Percentiles rank a stretch among this genome's conserved stretches.
These are phyloP conservation scores for Oryzias woworae DNA, from an alignment of 2,113 vertebrate species.

Conservation along the genomic window DNA sequence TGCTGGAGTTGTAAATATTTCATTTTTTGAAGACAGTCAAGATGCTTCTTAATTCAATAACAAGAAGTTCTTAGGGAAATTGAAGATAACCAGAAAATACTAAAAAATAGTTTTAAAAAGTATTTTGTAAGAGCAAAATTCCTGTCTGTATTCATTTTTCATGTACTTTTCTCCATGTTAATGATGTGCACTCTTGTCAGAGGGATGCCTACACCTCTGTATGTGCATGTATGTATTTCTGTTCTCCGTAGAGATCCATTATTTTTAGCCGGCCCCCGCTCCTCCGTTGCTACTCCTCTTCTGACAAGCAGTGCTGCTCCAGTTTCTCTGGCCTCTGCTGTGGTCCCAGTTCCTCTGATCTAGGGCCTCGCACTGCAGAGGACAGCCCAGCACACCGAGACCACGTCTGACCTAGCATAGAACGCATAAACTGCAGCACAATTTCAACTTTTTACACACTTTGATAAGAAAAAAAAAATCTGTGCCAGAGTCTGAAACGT, in stretches of 20 bases:
- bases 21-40: neutral
- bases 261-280: constrained; percentile 81
- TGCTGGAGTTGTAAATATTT: neutral
- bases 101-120: neutral
- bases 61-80: neutral
- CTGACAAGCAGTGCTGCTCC: constrained; percentile 74
- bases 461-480: neutral
- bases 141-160: constrained; percentile 11
- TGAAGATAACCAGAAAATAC: constrained; percentile 7
- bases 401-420: neutral
- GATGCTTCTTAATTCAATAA: too few species aligned
- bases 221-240: constrained; percentile 71
- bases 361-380: constrained; percentile 54
- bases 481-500: constrained; percentile 23
- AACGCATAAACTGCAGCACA: too few species aligned
- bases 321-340: constrained; percentile 76
- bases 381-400: constrained; percentile 29
- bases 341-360: constrained; percentile 67
- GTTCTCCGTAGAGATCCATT: constrained; percentile 78
- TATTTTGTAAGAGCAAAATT: constrained; percentile 2
- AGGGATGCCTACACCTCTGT: constrained; percentile 10
- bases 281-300: constrained; percentile 58
- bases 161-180: constrained; percentile 10
- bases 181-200: constrained; percentile 7
- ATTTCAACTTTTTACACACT: neutral